Percentiles rank a stretch among this genome's conserved stretches.
These are phyloP conservation scores for Nematostella vectensis DNA, from an alignment of 92 coral and sea anemone species.

Conservation along the genomic window DNA sequence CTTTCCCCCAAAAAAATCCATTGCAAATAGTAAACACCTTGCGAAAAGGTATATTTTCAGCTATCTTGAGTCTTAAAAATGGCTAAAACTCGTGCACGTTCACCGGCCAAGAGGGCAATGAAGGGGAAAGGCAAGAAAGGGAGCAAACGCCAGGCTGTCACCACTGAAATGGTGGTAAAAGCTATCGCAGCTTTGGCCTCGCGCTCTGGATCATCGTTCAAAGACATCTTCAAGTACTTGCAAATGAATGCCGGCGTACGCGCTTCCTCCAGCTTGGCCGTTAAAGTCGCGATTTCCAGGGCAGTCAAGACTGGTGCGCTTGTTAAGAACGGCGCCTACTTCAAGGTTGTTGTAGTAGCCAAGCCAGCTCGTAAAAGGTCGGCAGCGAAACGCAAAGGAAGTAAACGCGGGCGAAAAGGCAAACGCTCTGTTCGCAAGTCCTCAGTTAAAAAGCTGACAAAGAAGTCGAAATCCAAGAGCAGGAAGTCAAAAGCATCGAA, in stretches of 20 bases:
- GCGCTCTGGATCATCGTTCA: slow-evolving; percentile 65
- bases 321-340: slow-evolving; percentile 35
- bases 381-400: slow-evolving; percentile 19
- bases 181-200: slow-evolving; percentile 67
- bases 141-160: slow-evolving; percentile 37
- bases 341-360: slow-evolving; percentile 41
- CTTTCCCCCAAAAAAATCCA: background rate
- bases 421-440: slow-evolving; percentile 27
- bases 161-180: slow-evolving; percentile 32
- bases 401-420: slow-evolving; percentile 11
- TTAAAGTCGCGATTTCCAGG: slow-evolving; percentile 63
- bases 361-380: slow-evolving; percentile 12
- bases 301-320: slow-evolving; percentile 60
- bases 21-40: background rate
- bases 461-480: slow-evolving; percentile 11
- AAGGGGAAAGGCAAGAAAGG: slow-evolving; percentile 27
- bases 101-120: slow-evolving; percentile 20
- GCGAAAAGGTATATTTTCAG: background rate
- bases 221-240: slow-evolving; percentile 55
- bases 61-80: slow-evolving; percentile 8
- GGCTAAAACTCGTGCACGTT: slow-evolving; percentile 29
- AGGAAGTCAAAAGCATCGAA: slow-evolving; percentile 16
- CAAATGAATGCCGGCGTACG: slow-evolving; percentile 24
- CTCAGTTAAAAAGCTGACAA: slow-evolving; percentile 20
- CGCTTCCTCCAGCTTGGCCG: slow-evolving; percentile 25